Evolutionary conservation across 2,113 vertebrate genomes (phyloP).

Genomic region (Rhegmatorhina hoffmannsi): DNA sequence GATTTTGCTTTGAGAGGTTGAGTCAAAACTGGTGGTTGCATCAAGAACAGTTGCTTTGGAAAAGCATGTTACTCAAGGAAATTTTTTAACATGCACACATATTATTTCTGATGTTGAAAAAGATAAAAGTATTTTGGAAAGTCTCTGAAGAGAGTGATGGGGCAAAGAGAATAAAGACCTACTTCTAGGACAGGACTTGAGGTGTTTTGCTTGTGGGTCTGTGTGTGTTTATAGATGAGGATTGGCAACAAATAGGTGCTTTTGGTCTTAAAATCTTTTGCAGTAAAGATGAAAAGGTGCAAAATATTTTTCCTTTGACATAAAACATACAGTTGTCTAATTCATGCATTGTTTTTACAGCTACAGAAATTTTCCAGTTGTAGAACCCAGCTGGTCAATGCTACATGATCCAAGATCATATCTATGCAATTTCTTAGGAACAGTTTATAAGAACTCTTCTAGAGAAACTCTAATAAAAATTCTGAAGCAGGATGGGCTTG

Average conservation of each 20-base stretch:
- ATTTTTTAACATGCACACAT: background rate
- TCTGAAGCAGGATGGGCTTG: constrained; percentile 81
- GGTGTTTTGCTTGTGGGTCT: background rate
- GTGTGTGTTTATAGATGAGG: background rate
- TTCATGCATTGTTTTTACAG: constrained; percentile 71
- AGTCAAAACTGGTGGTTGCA: background rate
- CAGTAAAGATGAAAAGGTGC: background rate
- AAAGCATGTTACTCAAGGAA: background rate
- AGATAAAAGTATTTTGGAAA: background rate
- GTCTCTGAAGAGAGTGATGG: background rate
- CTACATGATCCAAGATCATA: constrained; percentile 84
- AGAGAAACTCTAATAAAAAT: constrained; percentile 86
- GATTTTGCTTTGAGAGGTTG: background rate
- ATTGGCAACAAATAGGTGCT: background rate
- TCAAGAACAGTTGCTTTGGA: background rate
- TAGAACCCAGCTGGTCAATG: constrained; percentile 86
- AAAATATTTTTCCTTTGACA: background rate
- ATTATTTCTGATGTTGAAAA: background rate
- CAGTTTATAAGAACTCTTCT: constrained; percentile 94
- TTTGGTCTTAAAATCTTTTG: background rate
- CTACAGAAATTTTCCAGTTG: constrained; percentile 91
- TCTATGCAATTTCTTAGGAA: constrained; percentile 94
- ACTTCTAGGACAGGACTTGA: background rate
- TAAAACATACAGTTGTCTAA: background rate
- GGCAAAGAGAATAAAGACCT: background rate